A percentile compares a stretch with the other conserved stretches of the same genome.
These are phyloP conservation scores for Felis chaus DNA, from an alignment of 2,113 vertebrate species.

Conservation along the genomic window DNA sequence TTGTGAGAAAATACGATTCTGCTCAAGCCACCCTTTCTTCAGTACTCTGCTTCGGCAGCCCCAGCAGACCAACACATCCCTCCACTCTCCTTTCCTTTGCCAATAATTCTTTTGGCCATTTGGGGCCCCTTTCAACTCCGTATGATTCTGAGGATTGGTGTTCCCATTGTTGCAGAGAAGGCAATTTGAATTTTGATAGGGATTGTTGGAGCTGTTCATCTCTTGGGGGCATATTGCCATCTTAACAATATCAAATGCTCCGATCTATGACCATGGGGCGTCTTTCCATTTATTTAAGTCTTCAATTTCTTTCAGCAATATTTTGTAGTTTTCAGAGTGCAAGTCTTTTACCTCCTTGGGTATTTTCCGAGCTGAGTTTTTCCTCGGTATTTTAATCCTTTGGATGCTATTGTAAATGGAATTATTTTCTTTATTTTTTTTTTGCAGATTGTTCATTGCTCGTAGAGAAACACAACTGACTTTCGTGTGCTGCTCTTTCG, in stretches of 20 bases:
- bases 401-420: not conserved
- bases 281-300: not conserved
- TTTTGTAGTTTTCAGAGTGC: not conserved
- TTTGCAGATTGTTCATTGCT: not conserved
- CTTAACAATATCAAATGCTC: not conserved
- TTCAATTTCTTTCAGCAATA: not conserved
- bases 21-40: not conserved
- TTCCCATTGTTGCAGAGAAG: not conserved
- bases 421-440: conserved; percentile 9
- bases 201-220: not conserved
- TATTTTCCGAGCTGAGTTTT: not conserved
- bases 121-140: not conserved
- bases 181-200: not conserved
- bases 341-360: not conserved
- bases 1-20: not conserved
- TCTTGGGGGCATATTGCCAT: not conserved
- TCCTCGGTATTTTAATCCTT: not conserved
- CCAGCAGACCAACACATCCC: not conserved
- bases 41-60: not conserved
- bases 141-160: not conserved
- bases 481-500: not conserved
- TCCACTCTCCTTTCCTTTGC: not conserved
- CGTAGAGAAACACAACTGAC: not conserved
- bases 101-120: not conserved
- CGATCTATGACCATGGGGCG: not conserved